phyloP scores from a whole-genome alignment of 1,140 invertebrate species.

The Cepaea nemoralis region DNA sequence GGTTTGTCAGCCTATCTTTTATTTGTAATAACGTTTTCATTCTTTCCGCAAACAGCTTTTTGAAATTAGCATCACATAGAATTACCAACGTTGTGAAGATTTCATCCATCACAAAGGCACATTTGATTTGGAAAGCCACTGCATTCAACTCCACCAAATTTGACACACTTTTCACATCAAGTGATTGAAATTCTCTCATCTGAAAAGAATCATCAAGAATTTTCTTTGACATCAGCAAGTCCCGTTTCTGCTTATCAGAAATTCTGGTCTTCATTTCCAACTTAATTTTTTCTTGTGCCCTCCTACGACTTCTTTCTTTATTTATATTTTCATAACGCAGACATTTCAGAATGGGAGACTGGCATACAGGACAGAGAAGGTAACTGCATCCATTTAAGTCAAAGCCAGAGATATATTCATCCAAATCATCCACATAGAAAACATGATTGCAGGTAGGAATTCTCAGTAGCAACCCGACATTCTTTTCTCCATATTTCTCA shows the following conservation, averaged over 20 bases:
- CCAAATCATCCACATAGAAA: slow-evolving; percentile 10
- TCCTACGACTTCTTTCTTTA: background rate
- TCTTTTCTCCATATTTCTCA: background rate
- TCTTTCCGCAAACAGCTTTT: background rate
- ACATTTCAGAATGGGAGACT: background rate
- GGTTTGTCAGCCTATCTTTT: background rate
- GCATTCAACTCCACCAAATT: background rate
- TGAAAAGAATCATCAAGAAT: background rate
- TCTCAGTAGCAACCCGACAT: background rate
- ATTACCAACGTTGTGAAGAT: background rate
- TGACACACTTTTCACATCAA: background rate
- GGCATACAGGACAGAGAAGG: background rate
- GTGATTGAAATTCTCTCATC: background rate
- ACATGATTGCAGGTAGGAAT: slow-evolving; percentile 12
- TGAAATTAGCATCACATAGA: background rate
- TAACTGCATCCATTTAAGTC: background rate
- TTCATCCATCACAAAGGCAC: background rate
- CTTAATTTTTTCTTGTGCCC: background rate
- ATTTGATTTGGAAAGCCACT: slow-evolving; percentile 4
- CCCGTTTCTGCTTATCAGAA: background rate
- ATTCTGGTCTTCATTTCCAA: background rate
- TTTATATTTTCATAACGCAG: background rate
- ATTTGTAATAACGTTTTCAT: slow-evolving; percentile 5
- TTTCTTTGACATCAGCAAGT: background rate
- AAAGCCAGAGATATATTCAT: background rate